These are phyloP conservation scores for Sericinus montela DNA, from an alignment of 2,888 invertebrate species.

Conservation along the genomic window DNA sequence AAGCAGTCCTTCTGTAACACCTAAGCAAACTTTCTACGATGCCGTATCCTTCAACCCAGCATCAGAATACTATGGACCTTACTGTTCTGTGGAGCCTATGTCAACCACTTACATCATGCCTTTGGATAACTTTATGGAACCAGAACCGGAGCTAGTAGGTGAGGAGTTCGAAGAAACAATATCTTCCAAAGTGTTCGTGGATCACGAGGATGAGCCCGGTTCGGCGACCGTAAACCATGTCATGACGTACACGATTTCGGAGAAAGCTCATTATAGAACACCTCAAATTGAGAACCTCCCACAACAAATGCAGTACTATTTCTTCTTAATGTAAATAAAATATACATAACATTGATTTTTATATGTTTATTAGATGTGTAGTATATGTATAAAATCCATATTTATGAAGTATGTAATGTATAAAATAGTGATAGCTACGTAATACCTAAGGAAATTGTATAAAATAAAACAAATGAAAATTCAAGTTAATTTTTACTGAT, in stretches of 20 bases:
- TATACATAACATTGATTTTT: neutral
- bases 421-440: neutral
- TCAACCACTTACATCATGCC: slow-evolving; percentile 38
- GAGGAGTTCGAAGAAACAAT: slow-evolving; percentile 66
- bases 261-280: slow-evolving; percentile 60
- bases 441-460: neutral
- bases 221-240: slow-evolving; percentile 62
- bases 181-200: slow-evolving; percentile 56
- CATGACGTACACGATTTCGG: slow-evolving; percentile 62
- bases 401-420: slow-evolving; percentile 19
- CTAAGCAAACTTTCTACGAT: slow-evolving; percentile 55
- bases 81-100: slow-evolving; percentile 47
- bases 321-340: slow-evolving; percentile 52
- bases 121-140: slow-evolving; percentile 39
- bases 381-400: slow-evolving; percentile 16
- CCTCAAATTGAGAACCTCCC: slow-evolving; percentile 60
- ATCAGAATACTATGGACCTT: slow-evolving; percentile 39
- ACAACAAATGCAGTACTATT: slow-evolving; percentile 67
- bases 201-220: slow-evolving; percentile 57
- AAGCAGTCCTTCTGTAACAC: slow-evolving; percentile 39
- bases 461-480: slow-evolving; percentile 10
- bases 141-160: slow-evolving; percentile 57
- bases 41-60: slow-evolving; percentile 43
- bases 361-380: slow-evolving; percentile 1
- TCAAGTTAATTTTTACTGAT: slow-evolving; percentile 36